Percentiles rank a stretch among this genome's conserved stretches.
Evolutionary conservation across 92 coral and sea anemone species (phyloP).

Genomic region (Epizoanthus illoricatus): DNA sequence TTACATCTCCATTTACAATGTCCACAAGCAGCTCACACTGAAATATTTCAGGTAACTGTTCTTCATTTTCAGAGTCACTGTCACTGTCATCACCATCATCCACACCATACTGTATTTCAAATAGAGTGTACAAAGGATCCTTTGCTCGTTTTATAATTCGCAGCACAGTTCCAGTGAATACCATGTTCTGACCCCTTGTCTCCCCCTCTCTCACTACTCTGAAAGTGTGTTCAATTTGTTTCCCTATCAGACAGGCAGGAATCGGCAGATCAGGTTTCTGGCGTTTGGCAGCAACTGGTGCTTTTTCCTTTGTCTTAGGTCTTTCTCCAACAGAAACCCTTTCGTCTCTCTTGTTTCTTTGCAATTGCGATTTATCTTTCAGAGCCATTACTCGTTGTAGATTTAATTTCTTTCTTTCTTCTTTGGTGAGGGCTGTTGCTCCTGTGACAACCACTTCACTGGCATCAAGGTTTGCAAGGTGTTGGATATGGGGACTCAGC

Average conservation of each 20-base stretch:
- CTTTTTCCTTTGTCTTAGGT: constrained; percentile 4
- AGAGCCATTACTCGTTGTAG: constrained; percentile 5
- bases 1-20: constrained; percentile 15
- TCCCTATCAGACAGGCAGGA: neutral
- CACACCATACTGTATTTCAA: constrained; percentile 18
- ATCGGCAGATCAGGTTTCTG: constrained; percentile 9
- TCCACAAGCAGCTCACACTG: constrained; percentile 14
- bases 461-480: no score
- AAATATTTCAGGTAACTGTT: neutral
- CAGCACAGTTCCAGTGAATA: neutral
- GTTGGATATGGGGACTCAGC: no score
- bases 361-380: constrained; percentile 4
- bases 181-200: constrained; percentile 6
- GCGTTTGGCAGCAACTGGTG: constrained; percentile 21
- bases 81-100: neutral
- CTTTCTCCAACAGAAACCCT: constrained; percentile 18
- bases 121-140: constrained; percentile 12
- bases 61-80: constrained; percentile 11
- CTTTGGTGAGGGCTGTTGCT: neutral
- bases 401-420: constrained; percentile 12
- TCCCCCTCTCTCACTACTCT: constrained; percentile 16
- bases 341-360: constrained; percentile 11
- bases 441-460: no score
- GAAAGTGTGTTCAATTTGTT: constrained; percentile 2
- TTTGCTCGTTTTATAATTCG: constrained; percentile 9